Evolutionary conservation across 2,888 invertebrate genomes (phyloP).

Genomic region (Eurytoma adleriae): DNA sequence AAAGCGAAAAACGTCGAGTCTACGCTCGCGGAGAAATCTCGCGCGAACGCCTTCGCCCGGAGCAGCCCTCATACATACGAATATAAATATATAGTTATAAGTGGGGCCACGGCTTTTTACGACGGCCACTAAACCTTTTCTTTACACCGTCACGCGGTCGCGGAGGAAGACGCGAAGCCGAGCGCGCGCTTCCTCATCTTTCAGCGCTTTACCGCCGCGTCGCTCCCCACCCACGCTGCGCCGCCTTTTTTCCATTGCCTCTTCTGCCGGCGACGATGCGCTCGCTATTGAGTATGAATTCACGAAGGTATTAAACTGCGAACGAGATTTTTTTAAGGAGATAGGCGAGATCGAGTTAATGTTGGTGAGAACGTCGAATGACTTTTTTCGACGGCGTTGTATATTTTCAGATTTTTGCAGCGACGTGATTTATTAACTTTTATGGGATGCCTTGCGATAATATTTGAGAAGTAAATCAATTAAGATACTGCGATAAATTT

Average conservation of each 20-base stretch:
- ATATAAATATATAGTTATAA: conserved; percentile 6
- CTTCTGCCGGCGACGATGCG: conserved; percentile 1
- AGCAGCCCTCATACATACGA: background rate
- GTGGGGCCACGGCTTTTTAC: conserved; percentile 48
- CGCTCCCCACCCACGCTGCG: background rate
- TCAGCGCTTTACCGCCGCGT: conserved; percentile 18
- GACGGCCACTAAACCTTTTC: conserved; percentile 53
- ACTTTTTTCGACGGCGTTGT: too few relatives aligned
- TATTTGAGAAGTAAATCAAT: too few relatives aligned
- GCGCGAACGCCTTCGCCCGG: conserved; percentile 37
- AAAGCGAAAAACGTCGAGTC: conserved; percentile 55
- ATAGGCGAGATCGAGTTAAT: too few relatives aligned
- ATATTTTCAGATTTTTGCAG: too few relatives aligned
- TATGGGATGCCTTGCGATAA: too few relatives aligned
- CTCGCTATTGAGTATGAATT: background rate
- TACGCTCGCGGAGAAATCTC: conserved; percentile 54
- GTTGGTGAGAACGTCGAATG: too few relatives aligned
- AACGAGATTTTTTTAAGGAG: too few relatives aligned
- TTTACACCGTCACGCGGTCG: conserved; percentile 30
- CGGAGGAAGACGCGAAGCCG: background rate
- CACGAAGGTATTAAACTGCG: too few relatives aligned
- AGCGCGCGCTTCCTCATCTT: conserved; percentile 32
- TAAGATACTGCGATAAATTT: too few relatives aligned
- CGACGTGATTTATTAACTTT: too few relatives aligned
- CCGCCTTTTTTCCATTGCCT: background rate